Conservation (phyloP, 2,888 invertebrate genomes). For the Shargacucullia verbasci region DNA sequence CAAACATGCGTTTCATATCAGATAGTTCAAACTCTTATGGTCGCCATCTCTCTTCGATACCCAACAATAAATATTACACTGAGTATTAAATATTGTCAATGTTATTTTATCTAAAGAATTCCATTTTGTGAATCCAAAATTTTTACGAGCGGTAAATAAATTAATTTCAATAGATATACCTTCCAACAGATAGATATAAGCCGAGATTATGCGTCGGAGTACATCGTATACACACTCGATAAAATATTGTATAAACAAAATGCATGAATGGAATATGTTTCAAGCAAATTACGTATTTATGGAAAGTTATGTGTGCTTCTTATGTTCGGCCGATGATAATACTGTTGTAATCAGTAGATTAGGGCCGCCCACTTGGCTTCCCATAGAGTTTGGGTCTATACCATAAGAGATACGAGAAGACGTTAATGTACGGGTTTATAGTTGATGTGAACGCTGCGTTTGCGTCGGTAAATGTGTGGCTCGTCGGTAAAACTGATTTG, state of each 20-base stretch:
- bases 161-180: constrained; percentile 64
- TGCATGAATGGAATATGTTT: constrained; percentile 72
- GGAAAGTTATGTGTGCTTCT: constrained; percentile 74
- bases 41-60: constrained; percentile 23
- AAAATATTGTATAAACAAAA: constrained; percentile 79
- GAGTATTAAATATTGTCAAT: constrained; percentile 50
- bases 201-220: constrained; percentile 65
- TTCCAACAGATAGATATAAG: constrained; percentile 56
- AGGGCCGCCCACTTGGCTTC: constrained; percentile 76
- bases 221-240: constrained; percentile 67
- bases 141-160: constrained; percentile 67
- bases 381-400: constrained; percentile 63
- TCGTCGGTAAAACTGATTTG: constrained; percentile 30
- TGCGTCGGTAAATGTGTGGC: constrained; percentile 28
- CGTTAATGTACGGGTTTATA: constrained; percentile 57
- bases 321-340: constrained; percentile 76
- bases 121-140: constrained; percentile 49
- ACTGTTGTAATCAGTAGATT: constrained; percentile 82
- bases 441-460: constrained; percentile 44
- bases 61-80: constrained; percentile 51
- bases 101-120: constrained; percentile 55
- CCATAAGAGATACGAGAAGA: constrained; percentile 50
- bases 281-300: constrained; percentile 81
- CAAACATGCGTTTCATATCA: not conserved
- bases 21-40: constrained; percentile 26